Base-by-base conservation (phyloP, 2,888 invertebrate genomes). In the Xestobium rufovillosum region DNA sequence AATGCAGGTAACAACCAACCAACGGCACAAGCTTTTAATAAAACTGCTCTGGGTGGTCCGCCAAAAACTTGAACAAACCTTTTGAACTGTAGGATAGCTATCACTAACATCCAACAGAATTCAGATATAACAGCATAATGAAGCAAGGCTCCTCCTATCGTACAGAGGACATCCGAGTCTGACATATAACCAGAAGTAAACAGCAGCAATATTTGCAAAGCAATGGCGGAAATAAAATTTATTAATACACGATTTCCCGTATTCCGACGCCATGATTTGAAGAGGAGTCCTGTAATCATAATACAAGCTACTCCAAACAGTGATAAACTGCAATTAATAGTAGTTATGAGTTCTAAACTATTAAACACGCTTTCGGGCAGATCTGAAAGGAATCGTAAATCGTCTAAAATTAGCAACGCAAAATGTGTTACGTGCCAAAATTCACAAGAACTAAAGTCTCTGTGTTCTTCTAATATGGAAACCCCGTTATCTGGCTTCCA, bases 101-200 rank as follows among this genome's bases (percentile, higher is more conserved):
- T 78, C 2, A 81, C 75, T 26, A 82, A 58, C 79, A 82, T 81
- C 83, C 82, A 83, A 49, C 75, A 74, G 55, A 81, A 82, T 2
- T 80, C 76, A 1, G 77, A 72, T 9, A 82, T 55, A 16, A 80
- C 69, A 6, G 78, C 71, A 55, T 80, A 82, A 54, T 82, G 82
- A n/a, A 81, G 54, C n/a, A 71, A 48, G 1, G 75, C 69, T 1
- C 80, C 80, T 1, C 73, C 60, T 8, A 71, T 49, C 55, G 75
- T 66, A 50, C 81, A 81, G 2, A 62, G 43, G 25, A 62, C 57
- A 6, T 54, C 49, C 1, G 60, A 49, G 42, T 70, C 66, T 27
- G 3, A 60, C 50, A 53, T 33, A 6, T 32, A 23, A 14, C 38
- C 39, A 2, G 13, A 68, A 49, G 3, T 65, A 50, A 25, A 68